Evolutionary conservation across 2,888 invertebrate genomes (phyloP).

Genomic region (Liposcelis brunnea): DNA sequence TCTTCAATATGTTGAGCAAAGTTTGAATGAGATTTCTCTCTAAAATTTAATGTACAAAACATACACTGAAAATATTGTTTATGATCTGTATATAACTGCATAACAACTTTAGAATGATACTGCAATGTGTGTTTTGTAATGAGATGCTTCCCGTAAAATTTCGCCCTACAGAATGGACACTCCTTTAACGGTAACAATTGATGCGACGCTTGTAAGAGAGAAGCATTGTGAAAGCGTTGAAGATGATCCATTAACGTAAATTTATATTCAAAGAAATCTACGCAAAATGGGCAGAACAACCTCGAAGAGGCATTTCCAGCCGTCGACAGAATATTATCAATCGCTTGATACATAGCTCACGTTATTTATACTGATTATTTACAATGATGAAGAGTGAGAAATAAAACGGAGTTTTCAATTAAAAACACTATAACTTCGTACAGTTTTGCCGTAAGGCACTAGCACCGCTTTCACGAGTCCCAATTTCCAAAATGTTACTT

Average conservation of each 20-base stretch:
- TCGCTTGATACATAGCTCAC: background rate
- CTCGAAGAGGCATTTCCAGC: background rate
- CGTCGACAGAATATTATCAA: background rate
- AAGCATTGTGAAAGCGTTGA: background rate
- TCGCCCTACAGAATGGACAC: slow-evolving; percentile 3
- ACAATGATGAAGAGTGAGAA: too few relatives aligned
- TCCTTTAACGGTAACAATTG: background rate
- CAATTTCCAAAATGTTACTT: too few relatives aligned
- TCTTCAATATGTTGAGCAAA: too few relatives aligned
- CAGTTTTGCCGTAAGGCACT: too few relatives aligned
- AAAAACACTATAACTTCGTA: too few relatives aligned
- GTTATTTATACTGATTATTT: too few relatives aligned
- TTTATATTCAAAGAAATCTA: background rate
- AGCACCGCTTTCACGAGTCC: too few relatives aligned
- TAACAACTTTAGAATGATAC: background rate
- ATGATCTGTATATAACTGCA: background rate
- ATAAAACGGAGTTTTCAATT: too few relatives aligned
- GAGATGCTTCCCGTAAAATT: background rate
- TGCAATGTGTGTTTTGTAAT: background rate
- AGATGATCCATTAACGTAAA: background rate
- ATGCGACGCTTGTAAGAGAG: background rate
- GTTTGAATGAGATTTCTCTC: too few relatives aligned
- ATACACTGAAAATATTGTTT: too few relatives aligned
- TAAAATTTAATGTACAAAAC: background rate
- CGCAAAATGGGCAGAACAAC: slow-evolving; percentile 4